Base-by-base conservation (phyloP, 2,888 invertebrate species). In the Eugnorisma glareosa region DNA sequence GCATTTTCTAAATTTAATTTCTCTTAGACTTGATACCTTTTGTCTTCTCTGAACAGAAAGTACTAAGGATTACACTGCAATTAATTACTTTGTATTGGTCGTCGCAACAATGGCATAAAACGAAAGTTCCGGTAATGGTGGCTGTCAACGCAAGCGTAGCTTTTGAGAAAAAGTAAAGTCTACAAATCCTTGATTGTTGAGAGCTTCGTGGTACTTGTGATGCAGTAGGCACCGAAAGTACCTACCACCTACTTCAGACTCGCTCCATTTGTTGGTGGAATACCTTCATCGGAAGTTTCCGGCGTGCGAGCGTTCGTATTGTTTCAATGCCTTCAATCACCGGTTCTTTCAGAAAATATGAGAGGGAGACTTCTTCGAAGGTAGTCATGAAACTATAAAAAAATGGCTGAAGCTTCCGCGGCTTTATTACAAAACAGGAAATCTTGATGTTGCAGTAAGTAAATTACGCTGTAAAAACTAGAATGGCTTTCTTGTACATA, bases 241-340 rank as follows among this genome's bases (percentile, higher is more conserved):
- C 37, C 37, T 51, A 61, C 73, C 18, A 28, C 64, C 64, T 64
- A 40, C 40, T 54, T 81, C 31, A 48, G 24, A 35, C 48, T 6
- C 15, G 7, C n/a, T 81, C 11, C 31, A 28, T 74, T 81, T 66
- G 75, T 43, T 28, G 28, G 15, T n/a, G 75, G 48, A 48, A 74
- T 40, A 81, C 75, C 75, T 67, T 48, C 66, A 40, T 66, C 75
- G 57, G 48, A 59, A 59, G 57, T 51, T 81, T 73, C 75, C 48
- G 66, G 24, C 64, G 66, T 67, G 48, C 66, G 57, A 74, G 51
- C 40, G 15, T 66, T 51, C 15, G 57, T 73, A 45, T 78, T 57
- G 81, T 66, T 78, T 74, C 54, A 81, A 66, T 48, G 18, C 24
- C 40, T 78, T 40, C 64, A 72, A 73, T 64, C 57, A 81, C 28